Percentiles rank a stretch among this genome's conserved stretches.
phyloP scores from a whole-genome alignment of 2,888 invertebrate genomes.

The Ischnura elegans region DNA sequence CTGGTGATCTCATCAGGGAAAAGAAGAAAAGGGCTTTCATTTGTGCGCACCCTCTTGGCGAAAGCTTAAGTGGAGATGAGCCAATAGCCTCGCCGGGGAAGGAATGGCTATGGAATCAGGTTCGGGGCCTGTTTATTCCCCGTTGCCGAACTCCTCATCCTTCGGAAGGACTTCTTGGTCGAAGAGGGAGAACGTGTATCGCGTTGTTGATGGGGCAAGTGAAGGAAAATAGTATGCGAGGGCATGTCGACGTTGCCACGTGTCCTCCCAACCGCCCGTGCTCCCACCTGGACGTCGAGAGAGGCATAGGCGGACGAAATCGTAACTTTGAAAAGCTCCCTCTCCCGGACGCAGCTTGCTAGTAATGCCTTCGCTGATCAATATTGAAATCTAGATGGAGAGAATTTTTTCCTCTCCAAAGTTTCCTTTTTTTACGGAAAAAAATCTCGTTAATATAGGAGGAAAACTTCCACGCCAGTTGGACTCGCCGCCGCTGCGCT shows the following conservation, averaged over 20 bases:
- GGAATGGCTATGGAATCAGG: slow-evolving; percentile 22
- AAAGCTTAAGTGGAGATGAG: slow-evolving; percentile 42
- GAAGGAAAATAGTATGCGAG: slow-evolving; percentile 55
- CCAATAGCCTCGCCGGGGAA: slow-evolving; percentile 31
- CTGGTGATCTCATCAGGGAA: slow-evolving; percentile 6
- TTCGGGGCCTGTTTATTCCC: slow-evolving; percentile 20
- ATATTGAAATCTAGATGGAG: slow-evolving; percentile 28
- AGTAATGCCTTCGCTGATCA: slow-evolving; percentile 41
- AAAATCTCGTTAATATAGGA: background rate
- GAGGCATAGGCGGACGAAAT: slow-evolving; percentile 1
- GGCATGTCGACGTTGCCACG: slow-evolving; percentile 50
- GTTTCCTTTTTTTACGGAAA: background rate
- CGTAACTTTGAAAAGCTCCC: background rate
- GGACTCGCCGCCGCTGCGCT: background rate
- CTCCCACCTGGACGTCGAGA: background rate
- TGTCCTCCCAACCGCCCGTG: background rate
- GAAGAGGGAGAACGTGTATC: slow-evolving; percentile 44
- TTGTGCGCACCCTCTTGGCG: slow-evolving; percentile 48
- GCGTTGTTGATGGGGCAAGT: slow-evolving; percentile 48
- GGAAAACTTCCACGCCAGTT: slow-evolving; percentile 25
- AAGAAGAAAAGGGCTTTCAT: slow-evolving; percentile 41
- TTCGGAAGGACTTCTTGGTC: slow-evolving; percentile 40
- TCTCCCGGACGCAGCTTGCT: background rate
- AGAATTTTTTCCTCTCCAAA: background rate
- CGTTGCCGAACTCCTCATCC: slow-evolving; percentile 56